A percentile compares a stretch with the other conserved stretches of the same genome.
phyloP scores from a whole-genome alignment of 2,113 vertebrate genomes.

The Ailuropoda melanoleuca region DNA sequence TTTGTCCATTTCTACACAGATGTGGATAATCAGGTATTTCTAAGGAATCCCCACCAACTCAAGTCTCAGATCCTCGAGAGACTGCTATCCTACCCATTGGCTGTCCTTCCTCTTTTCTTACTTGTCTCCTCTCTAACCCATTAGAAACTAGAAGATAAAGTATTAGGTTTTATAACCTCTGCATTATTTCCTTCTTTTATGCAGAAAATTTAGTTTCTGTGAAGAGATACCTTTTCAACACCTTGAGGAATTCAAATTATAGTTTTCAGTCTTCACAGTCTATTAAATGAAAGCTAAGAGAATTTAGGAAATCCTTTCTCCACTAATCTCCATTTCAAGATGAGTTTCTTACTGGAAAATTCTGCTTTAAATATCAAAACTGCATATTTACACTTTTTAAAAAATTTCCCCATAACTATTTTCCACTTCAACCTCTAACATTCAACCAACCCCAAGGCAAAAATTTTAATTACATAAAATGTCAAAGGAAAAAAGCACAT shows the following conservation, averaged over 20 bases:
- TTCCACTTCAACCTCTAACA: neutral
- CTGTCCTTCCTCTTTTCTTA: neutral
- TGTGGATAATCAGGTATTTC: neutral
- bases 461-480: slow-evolving; percentile 27
- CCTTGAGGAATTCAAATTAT: neutral
- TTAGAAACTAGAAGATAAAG: neutral
- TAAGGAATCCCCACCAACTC: neutral
- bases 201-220: neutral
- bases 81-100: neutral
- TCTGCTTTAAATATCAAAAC: neutral
- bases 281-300: neutral
- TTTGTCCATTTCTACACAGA: neutral
- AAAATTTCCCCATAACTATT: neutral
- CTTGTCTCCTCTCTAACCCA: neutral
- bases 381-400: neutral
- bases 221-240: neutral
- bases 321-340: neutral
- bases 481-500: neutral
- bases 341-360: neutral
- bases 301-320: neutral
- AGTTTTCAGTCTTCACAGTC: neutral
- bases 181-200: neutral
- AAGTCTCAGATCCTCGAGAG: neutral
- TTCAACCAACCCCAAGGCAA: neutral
- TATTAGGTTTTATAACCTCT: neutral